These are phyloP conservation scores for Ferrisia virgata DNA, from an alignment of 2,888 invertebrate genomes.

Conservation along the genomic window DNA sequence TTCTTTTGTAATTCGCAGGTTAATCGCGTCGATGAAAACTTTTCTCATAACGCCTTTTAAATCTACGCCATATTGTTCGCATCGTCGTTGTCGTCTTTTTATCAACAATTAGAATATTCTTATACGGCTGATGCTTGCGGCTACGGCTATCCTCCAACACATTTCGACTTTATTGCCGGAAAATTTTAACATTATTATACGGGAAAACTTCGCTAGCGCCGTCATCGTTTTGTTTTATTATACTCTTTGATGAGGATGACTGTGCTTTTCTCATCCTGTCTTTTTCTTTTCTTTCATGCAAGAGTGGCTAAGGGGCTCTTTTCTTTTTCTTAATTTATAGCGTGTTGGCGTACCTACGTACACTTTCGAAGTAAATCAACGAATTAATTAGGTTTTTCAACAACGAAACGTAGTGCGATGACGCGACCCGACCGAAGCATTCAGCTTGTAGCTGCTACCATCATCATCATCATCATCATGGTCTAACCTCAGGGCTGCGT, in stretches of 20 bases:
- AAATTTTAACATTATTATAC: background rate
- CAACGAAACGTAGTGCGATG: no score
- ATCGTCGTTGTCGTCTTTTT: background rate
- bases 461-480: background rate
- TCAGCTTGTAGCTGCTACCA: no score
- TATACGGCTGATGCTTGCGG: background rate
- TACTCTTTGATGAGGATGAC: no score
- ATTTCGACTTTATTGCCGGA: background rate
- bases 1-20: no score
- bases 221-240: background rate
- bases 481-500: background rate
- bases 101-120: constrained; percentile 23
- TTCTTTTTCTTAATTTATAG: no score
- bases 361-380: background rate
- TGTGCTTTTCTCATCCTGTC: no score
- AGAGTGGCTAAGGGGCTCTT: no score
- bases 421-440: no score
- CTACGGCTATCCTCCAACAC: background rate
- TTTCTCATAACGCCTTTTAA: background rate
- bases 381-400: constrained; percentile 23
- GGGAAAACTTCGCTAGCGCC: background rate
- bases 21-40: background rate
- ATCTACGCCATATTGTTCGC: background rate
- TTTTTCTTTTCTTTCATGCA: no score
- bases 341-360: no score